Conservation (phyloP, 2,888 invertebrate genomes). For the Athalia rosae region DNA sequence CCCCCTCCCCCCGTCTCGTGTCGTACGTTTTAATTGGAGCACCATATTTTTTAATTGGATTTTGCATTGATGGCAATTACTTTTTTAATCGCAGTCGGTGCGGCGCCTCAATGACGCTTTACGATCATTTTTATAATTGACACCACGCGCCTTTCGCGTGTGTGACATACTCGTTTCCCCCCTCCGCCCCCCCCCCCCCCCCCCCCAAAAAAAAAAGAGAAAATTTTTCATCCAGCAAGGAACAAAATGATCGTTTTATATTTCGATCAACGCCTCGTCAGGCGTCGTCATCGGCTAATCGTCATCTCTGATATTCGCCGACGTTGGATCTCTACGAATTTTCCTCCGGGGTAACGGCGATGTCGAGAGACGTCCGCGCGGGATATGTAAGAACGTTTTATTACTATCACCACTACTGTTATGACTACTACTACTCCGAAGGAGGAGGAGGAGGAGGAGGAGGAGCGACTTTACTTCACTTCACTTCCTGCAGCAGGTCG, state of each 20-base stretch:
- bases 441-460: too few relatives aligned
- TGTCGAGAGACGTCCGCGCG: not conserved
- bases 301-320: too few relatives aligned
- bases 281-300: too few relatives aligned
- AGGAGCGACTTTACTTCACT: slow-evolving; percentile 20
- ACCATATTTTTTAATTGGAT: slow-evolving; percentile 61
- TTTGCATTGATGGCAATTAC: slow-evolving; percentile 55
- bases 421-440: slow-evolving; percentile 9
- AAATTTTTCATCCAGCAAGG: too few relatives aligned
- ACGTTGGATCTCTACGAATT: too few relatives aligned
- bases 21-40: slow-evolving; percentile 60
- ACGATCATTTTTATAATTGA: slow-evolving; percentile 39
- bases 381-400: not conserved
- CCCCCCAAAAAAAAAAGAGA: too few relatives aligned
- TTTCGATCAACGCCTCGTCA: too few relatives aligned
- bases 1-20: slow-evolving; percentile 28
- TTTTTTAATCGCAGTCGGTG: slow-evolving; percentile 40
- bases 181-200: not conserved
- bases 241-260: too few relatives aligned
- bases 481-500: slow-evolving; percentile 32
- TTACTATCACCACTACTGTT: slow-evolving; percentile 19
- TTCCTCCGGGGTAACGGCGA: not conserved
- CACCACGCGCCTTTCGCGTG: not conserved
- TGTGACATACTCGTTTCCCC: not conserved
- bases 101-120: slow-evolving; percentile 30